These are phyloP conservation scores for Phrynocephalus guinanensis DNA, from an alignment of 2,797 vertebrate genomes.

Conservation along the genomic window DNA sequence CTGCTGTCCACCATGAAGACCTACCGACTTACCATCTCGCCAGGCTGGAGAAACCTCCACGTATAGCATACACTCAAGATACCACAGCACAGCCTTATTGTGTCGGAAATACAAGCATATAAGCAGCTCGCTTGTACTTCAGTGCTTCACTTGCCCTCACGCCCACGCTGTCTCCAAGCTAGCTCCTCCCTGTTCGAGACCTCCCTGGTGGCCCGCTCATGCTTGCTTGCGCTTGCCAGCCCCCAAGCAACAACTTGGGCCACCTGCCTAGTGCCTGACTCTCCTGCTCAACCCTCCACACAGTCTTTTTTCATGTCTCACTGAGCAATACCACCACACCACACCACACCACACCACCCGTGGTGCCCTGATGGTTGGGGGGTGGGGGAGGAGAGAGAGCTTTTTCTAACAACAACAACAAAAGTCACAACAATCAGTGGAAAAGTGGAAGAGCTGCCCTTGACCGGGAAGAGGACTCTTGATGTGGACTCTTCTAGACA, in stretches of 20 bases:
- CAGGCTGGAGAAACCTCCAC: constrained; percentile 68
- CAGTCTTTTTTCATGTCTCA: constrained; percentile 34
- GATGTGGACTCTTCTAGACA: constrained; percentile 30
- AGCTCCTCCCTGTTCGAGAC: constrained; percentile 61
- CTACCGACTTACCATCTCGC: constrained; percentile 36
- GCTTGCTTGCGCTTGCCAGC: constrained; percentile 64
- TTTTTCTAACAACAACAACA: not conserved
- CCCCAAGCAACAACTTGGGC: constrained; percentile 51
- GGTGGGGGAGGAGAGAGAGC: constrained; percentile 1
- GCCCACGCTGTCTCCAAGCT: constrained; percentile 38
- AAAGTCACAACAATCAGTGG: constrained; percentile 23
- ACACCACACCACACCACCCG: not conserved
- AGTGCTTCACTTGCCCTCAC: constrained; percentile 75
- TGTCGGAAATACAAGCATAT: constrained; percentile 70
- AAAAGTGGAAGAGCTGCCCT: constrained; percentile 34
- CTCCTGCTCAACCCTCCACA: constrained; percentile 16
- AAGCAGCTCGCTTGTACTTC: constrained; percentile 70
- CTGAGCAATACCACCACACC: constrained; percentile 51
- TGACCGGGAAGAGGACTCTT: constrained; percentile 26
- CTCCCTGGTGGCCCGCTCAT: constrained; percentile 53
- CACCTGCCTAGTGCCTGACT: constrained; percentile 56
- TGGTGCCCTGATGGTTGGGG: not conserved
- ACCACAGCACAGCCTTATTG: constrained; percentile 79
- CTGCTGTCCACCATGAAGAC: constrained; percentile 57
- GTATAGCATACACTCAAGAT: constrained; percentile 73